phyloP scores from a whole-genome alignment of 1,140 invertebrate genomes.

The Calephelis nemesis region DNA sequence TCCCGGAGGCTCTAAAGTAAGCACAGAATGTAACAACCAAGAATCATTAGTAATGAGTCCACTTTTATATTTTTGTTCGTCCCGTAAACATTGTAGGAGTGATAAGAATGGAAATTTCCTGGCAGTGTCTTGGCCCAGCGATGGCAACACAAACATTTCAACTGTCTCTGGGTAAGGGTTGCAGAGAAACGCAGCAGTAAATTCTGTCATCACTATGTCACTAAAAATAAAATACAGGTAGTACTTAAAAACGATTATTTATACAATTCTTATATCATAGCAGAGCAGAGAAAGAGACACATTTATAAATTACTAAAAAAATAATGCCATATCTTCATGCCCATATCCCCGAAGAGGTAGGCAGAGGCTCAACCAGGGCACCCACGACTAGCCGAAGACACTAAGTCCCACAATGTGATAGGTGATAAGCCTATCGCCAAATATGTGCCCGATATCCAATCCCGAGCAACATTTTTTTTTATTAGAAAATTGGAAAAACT shows the following conservation, averaged over 20 bases:
- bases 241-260: not conserved
- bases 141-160: conserved; percentile 80
- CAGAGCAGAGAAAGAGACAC: not conserved
- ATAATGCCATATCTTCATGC: not conserved
- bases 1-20: conserved; percentile 83
- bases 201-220: conserved; percentile 69
- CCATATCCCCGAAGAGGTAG: no score
- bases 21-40: conserved; percentile 79
- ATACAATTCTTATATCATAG: no score
- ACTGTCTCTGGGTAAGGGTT: conserved; percentile 79
- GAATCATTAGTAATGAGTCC: conserved; percentile 60
- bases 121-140: conserved; percentile 62
- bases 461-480: no score
- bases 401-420: no score
- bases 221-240: conserved; percentile 45
- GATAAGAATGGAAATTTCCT: conserved; percentile 78
- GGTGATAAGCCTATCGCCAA: no score
- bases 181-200: conserved; percentile 77
- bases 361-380: no score
- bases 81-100: conserved; percentile 59
- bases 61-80: conserved; percentile 45
- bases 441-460: no score
- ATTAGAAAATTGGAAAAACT: no score
- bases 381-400: no score
- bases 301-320: not conserved